Base-by-base conservation (phyloP, 2,888 invertebrate genomes). In the Ligdia adustata region DNA sequence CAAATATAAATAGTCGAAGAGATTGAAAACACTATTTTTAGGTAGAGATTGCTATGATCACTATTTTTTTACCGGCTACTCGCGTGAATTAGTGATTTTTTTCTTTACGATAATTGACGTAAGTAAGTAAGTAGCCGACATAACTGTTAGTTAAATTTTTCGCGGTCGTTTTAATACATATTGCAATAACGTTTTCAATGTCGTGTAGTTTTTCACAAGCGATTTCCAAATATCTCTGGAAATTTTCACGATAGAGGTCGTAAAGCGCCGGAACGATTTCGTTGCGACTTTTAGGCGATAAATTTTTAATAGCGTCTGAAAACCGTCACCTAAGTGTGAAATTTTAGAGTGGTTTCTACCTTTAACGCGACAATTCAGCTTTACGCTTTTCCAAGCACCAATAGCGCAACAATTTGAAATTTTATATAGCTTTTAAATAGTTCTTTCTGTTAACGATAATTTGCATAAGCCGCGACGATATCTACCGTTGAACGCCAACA, bases 171-270 rank as follows among this genome's bases (percentile, higher is more conserved):
- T n/a, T n/a, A n/a, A n/a, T n/a, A n/a, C n/a, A n/a, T n/a, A n/a
- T 45, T 39, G 34, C 39, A 35, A 31, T 16, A 32, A 31, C 13
- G 9, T 37, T 28, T 47, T 41, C 18, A 34, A 14, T 15, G 32
- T 1, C 7, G 14, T 35, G 15, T 16, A 7, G 7, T 31, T 12
- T 15, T 11, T 28, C 32, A 33, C 45, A 34, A 35, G 35, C 40
- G 40, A 37, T 31, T 41, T 47, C 4, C 16, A 22, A 33, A 27
- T 16, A 11, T 41, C 27, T 13, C 7, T 13, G 18, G 6, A 12
- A 11, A n/a, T 22, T 33, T 9, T 22, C 2, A 12, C 15, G 9
- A 22, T 6, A 9, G 12, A 29, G n/a, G 4, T 9, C 6, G 4
- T 16, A 27, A 27, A 20, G 24, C 43, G 22, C 9, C 9, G 9